Evolutionary conservation across 1,140 invertebrate genomes (phyloP).

Genomic region (Drosophila miranda): DNA sequence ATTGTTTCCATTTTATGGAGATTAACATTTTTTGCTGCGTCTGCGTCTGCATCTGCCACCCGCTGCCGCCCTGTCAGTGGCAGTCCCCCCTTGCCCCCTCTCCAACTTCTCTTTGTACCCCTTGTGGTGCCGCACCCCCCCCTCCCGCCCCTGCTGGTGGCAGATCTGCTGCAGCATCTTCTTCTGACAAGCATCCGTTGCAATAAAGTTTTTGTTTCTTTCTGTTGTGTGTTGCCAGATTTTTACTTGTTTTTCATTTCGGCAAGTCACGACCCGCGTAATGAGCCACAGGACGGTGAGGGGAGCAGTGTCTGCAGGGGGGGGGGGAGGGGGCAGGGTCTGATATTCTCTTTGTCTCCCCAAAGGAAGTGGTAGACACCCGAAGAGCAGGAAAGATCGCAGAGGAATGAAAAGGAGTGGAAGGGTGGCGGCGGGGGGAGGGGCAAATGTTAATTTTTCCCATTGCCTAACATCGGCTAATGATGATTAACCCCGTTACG

Average conservation of each 20-base stretch:
- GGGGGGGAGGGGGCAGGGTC: constrained; percentile 13
- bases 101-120: background rate
- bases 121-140: too few species aligned
- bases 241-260: constrained; percentile 78
- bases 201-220: constrained; percentile 56
- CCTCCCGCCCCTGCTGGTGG: constrained; percentile 8
- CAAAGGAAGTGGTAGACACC: constrained; percentile 49
- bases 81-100: constrained; percentile 8
- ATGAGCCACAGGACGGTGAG: constrained; percentile 49
- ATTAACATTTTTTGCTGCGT: constrained; percentile 76
- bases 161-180: constrained; percentile 71
- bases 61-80: constrained; percentile 10
- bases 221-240: constrained; percentile 51
- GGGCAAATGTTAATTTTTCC: constrained; percentile 73
- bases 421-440: background rate
- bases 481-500: constrained; percentile 74
- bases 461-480: constrained; percentile 59
- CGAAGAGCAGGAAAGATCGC: constrained; percentile 2
- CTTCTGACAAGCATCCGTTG: constrained; percentile 69
- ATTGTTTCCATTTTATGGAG: constrained; percentile 81
- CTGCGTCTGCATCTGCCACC: constrained; percentile 27
- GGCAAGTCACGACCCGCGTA: constrained; percentile 79
- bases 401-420: too few species aligned
- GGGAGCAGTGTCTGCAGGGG: background rate
- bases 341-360: constrained; percentile 62